These are phyloP conservation scores for Dinoponera quadriceps DNA, from an alignment of 1,140 invertebrate genomes.

Conservation along the genomic window DNA sequence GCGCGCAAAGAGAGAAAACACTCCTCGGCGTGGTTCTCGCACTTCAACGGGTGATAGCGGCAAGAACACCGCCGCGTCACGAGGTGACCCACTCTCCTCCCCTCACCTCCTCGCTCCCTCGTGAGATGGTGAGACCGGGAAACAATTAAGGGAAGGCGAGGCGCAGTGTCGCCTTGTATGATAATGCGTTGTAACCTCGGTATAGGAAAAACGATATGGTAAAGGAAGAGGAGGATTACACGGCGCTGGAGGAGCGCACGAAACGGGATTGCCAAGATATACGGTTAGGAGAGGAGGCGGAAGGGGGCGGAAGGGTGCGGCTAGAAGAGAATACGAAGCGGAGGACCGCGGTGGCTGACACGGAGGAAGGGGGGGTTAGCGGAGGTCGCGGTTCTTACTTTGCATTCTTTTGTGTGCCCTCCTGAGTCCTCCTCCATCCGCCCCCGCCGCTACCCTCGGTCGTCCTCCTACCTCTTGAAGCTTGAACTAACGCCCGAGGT, in stretches of 20 bases:
- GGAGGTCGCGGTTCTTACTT: slow-evolving; percentile 83
- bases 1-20: slow-evolving; percentile 63
- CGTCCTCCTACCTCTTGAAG: slow-evolving; percentile 78
- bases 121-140: slow-evolving; percentile 61
- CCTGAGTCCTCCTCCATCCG: slow-evolving; percentile 77
- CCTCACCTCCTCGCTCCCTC: neutral
- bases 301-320: neutral
- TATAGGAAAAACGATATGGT: slow-evolving; percentile 76
- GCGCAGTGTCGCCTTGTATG: slow-evolving; percentile 81
- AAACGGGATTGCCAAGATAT: slow-evolving; percentile 71
- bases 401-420: slow-evolving; percentile 85
- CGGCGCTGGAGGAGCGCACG: slow-evolving; percentile 37
- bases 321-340: slow-evolving; percentile 55
- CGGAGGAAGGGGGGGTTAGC: slow-evolving; percentile 52
- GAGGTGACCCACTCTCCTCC: neutral
- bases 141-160: slow-evolving; percentile 82
- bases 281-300: slow-evolving; percentile 34
- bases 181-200: slow-evolving; percentile 83
- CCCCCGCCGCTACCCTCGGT: slow-evolving; percentile 65
- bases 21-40: slow-evolving; percentile 60
- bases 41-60: slow-evolving; percentile 63
- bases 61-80: slow-evolving; percentile 28
- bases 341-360: neutral
- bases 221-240: slow-evolving; percentile 72
- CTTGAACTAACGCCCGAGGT: slow-evolving; percentile 84